Base-by-base conservation (phyloP, 2,797 vertebrate species). In the Microchirus variegatus region DNA sequence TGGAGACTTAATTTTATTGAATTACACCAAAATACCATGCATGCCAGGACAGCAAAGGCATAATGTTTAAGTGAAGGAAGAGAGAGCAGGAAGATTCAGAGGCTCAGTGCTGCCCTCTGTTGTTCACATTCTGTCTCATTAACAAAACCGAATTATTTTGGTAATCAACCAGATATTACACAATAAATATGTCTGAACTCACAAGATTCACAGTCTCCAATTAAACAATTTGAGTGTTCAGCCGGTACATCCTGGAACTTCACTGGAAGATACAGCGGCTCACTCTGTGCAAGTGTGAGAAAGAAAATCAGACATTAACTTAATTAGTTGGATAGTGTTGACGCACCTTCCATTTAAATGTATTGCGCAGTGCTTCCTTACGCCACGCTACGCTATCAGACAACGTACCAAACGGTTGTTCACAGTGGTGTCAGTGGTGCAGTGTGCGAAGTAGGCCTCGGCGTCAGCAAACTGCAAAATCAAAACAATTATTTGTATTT, bases 221-320 rank as follows among this genome's bases (percentile, higher is more conserved):
- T 90, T 35, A 90, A 91, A 85, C 85, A 87, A 55, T 84, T 85
- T 42, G 87, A 87, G 72, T 91, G 94, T 71, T 97, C 96, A 63
- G 83, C 77, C 44, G 95, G 86, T n/a, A 96, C 87, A 63, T 99
- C 97, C 91, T 96, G 95, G 90, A 99, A 98, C 89, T 96, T 97
- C 78, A 98, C 94, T 46, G 97, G 97, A 77, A 98, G 96, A 64
- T 99, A 98, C 1, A 99, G 91, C 12, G 97, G 96, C 77, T 98
- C 97, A 85, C 97, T 97, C 97, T 99, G 89, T 52, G 68, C 7
- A 3, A 22, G 8, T 68, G 44, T n/a, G 15, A 60, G 5, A 56
- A 31, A 80, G 12, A 74, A 35, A 44, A 16, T 46, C 15, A 59
- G 35, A 51, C 13, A 10, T 45, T 9, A 19, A 18, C 17, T n/a